Evolutionary conservation across 2,113 vertebrate genomes (phyloP), one percentile per base, ranked within the genome.

Genomic region (Protomyctophum bolini): DNA sequence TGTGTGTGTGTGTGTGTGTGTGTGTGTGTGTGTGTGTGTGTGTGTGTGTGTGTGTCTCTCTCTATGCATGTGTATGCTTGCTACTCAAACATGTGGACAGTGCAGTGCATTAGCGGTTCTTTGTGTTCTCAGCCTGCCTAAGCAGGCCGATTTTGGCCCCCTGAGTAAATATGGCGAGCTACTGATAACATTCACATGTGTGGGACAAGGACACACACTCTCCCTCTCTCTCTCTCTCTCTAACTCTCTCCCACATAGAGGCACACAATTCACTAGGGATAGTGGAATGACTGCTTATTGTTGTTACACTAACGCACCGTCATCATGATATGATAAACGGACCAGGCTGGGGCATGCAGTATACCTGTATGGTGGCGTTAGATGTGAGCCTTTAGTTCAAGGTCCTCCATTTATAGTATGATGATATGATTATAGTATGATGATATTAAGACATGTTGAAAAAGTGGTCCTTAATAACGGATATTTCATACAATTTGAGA

Each of bases 131-230:
- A 85, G 83, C 90, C 81, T 83, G 84, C 70, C 84, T 65, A 72
- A 83, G 84, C 75, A 80, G 83, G 84, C 72, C 73, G 78, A 79
- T 82, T 76, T 63, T 65, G 21, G 58, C 72, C 84, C 76, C 86
- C 79, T 86, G 90, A 77, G 88, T 87, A 83, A 91, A 90, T 81
- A 87, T 85, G 86, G 85, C 60, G 72, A 80, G 66, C 75, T 14
- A 49, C 85, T 84, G 88, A 92, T 91, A 89, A 89, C 78, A 87
- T 86, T 87, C 86, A 87, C 78, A 79, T 80, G 72, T 69, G 58
- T 79, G 58, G 58, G 66, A 82, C 79, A 85, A 78, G 80, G 69
- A 84, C 79, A 69, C 79, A 73, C 64, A 75, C 77, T 66, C 76
- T 76, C 66, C 80, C 74, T 71, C 64, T 76, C 77, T 66, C 75